Base-by-base conservation (phyloP, 2,797 vertebrate species). In the Cossypha dichroa region DNA sequence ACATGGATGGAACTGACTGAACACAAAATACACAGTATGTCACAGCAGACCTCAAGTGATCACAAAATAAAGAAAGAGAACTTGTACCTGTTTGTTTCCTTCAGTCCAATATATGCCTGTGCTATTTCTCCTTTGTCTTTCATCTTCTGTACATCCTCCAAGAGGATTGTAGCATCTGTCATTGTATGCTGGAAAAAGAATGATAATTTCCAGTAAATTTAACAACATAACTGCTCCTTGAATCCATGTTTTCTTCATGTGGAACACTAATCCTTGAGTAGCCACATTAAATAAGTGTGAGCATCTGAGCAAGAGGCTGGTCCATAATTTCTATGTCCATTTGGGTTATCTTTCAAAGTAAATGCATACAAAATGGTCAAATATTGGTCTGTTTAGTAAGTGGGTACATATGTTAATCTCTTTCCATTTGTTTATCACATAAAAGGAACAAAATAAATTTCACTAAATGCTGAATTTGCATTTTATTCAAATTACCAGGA, bases 91-190 rank as follows among this genome's bases (percentile, higher is more conserved):
- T 99, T 99, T 45, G 99, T 99, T 95, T 99, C 99, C 97, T 99
- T 99, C 96, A 99, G 98, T 58, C 99, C 99, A 48, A 99, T 97
- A 95, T 99, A 99, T 0, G 99, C 99, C 97, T 99, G 99, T 60
- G 99, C 99, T 95, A 99, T 98, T 98, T 99, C 99, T 70, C 99
- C 99, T 85, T 98, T 98, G 72, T 99, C 99, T 94, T 99, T 99
- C 98, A 99, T 98, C 97, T 99, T 99, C 41, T 99, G 98, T 45
- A 99, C 98, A 68, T 99, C 99, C 94, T 99, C 98, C 70, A 98
- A 98, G 85, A 99, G 98, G 66, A 99, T 97, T 40, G 99, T 98
- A 18, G 99, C 97, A 94, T 99, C 99, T 3, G 99, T 99, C 99
- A 99, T 99, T 67, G 99, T 99, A 93, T 99, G 99, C 99, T 99